Evolutionary conservation across 2,888 invertebrate species (phyloP).

Genomic region (Agelastica alni): DNA sequence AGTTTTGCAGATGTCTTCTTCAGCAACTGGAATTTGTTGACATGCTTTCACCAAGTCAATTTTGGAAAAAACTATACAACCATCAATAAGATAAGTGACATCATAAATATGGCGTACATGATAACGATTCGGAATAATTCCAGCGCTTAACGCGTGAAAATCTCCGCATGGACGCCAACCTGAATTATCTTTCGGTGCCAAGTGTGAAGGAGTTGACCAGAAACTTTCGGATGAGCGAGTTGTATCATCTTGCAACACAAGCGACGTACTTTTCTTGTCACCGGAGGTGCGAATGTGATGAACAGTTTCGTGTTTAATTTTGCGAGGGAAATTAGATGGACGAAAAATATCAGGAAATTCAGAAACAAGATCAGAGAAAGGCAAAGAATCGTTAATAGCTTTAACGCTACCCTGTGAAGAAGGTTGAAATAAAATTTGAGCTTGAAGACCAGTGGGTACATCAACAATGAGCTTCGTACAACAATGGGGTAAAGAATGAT

Average conservation of each 20-base stretch:
- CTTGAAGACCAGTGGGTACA: too few relatives aligned
- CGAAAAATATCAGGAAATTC: not conserved
- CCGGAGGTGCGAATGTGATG: not conserved
- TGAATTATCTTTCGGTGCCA: too few relatives aligned
- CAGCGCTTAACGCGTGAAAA: not conserved
- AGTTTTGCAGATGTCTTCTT: not conserved
- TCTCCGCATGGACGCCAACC: too few relatives aligned
- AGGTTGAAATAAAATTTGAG: too few relatives aligned
- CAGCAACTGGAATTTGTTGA: not conserved
- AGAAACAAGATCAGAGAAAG: not conserved
- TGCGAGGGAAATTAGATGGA: not conserved
- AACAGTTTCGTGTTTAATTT: not conserved
- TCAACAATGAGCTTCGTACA: not conserved
- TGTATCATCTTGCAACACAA: too few relatives aligned
- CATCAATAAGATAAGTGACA: too few relatives aligned
- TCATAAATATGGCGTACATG: not conserved
- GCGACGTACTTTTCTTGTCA: not conserved
- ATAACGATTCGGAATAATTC: constrained; percentile 2
- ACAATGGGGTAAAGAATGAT: not conserved
- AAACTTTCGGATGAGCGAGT: constrained; percentile 2
- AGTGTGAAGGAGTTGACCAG: too few relatives aligned
- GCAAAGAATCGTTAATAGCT: not conserved
- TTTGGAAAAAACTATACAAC: not conserved
- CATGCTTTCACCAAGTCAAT: not conserved
- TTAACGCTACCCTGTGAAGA: not conserved